Percentiles rank a stretch among this genome's conserved stretches.
Evolutionary conservation across 2,113 vertebrate genomes (phyloP).

Genomic region (Furnarius figulus): DNA sequence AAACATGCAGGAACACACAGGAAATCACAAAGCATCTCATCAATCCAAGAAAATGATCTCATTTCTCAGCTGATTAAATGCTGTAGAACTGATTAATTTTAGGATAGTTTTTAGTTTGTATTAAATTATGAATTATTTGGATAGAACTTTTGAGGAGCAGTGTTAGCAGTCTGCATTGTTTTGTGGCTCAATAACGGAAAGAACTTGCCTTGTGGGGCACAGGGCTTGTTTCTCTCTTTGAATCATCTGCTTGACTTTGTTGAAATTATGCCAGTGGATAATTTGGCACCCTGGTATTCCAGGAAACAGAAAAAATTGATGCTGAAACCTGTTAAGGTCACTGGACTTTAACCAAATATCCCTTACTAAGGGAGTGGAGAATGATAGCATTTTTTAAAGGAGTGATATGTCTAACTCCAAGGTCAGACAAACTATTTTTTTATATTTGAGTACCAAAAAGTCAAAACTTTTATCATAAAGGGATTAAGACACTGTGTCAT

Average conservation of each 20-base stretch:
- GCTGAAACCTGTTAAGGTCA: background rate
- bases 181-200: background rate
- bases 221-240: background rate
- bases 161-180: background rate
- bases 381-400: background rate
- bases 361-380: background rate
- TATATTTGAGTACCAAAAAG: background rate
- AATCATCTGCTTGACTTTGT: background rate
- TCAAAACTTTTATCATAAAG: background rate
- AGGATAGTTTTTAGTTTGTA: background rate
- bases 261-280: background rate
- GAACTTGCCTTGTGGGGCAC: background rate
- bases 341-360: background rate
- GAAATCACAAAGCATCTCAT: background rate
- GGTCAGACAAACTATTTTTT: background rate
- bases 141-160: background rate
- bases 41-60: background rate
- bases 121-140: background rate
- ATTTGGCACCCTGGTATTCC: background rate
- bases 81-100: background rate
- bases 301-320: constrained; percentile 4
- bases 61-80: background rate
- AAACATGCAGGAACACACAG: background rate
- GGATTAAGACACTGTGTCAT: background rate
- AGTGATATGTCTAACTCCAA: background rate